These are phyloP conservation scores for Melanotaenia maccullochi DNA, from an alignment of 2,797 vertebrate genomes.

Conservation along the genomic window DNA sequence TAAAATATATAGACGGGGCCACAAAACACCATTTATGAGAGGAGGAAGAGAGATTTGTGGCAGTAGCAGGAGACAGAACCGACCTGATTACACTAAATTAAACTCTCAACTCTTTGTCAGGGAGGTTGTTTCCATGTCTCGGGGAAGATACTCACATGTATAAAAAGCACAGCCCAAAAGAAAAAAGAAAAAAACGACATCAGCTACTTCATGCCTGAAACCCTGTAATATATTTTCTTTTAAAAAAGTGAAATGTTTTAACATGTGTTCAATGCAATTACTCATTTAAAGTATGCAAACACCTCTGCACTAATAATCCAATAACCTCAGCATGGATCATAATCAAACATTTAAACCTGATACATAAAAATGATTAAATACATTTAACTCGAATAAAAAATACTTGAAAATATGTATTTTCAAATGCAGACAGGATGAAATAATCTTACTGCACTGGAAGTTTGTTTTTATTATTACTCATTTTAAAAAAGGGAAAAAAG, in stretches of 20 bases:
- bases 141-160: neutral
- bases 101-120: neutral
- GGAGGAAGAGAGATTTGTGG: conserved; percentile 56
- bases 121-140: conserved; percentile 12
- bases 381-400: too few relatives aligned
- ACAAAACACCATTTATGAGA: conserved; percentile 79
- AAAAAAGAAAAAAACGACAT: neutral
- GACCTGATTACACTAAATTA: conserved; percentile 7
- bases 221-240: neutral
- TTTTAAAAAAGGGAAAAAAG: neutral
- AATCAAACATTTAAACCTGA: neutral
- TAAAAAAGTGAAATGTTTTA: neutral
- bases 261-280: neutral
- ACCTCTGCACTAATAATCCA: neutral
- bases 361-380: too few relatives aligned
- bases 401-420: neutral
- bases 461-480: neutral
- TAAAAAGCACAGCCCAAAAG: conserved; percentile 8
- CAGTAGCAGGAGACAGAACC: conserved; percentile 48
- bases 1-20: conserved; percentile 85
- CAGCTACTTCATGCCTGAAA: conserved; percentile 1
- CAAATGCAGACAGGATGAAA: conserved; percentile 10
- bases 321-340: neutral
- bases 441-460: neutral
- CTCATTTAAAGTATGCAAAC: neutral